Conservation (phyloP, 64 coral and sea anemone genomes). For the Actinia equina region DNA sequence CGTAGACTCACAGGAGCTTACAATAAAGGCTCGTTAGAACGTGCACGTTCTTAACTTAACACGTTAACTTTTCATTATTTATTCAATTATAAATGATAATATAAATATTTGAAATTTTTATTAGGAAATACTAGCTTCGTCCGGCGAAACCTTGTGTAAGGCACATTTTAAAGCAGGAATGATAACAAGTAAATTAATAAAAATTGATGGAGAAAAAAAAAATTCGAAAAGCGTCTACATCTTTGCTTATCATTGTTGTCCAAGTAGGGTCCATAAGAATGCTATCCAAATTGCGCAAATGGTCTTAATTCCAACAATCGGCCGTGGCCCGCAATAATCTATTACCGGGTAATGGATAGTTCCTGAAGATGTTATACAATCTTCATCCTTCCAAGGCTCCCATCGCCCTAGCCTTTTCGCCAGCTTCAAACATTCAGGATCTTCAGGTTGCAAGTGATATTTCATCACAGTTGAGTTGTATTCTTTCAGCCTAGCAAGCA, state of each 20-base stretch:
- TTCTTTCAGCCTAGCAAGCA: neutral
- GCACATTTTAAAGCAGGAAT: too few species aligned
- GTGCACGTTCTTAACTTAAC: too few species aligned
- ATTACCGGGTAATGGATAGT: neutral
- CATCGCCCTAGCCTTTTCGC: neutral
- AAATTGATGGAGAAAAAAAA: too few species aligned
- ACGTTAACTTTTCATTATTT: too few species aligned
- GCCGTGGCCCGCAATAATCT: neutral
- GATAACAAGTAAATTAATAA: too few species aligned
- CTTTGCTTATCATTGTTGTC: neutral
- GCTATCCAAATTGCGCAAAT: neutral
- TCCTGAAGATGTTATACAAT: neutral
- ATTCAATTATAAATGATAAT: too few species aligned
- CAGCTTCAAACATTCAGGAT: neutral
- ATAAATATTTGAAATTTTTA: too few species aligned
- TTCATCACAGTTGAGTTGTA: neutral
- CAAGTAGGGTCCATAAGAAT: neutral
- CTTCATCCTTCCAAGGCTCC: constrained; percentile 24
- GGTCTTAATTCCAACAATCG: neutral
- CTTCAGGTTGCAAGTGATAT: constrained; percentile 5
- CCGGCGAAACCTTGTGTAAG: too few species aligned
- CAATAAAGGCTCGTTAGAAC: too few species aligned
- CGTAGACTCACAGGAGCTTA: too few species aligned
- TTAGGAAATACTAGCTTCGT: too few species aligned
- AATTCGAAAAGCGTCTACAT: too few species aligned